Evolutionary conservation across 1,140 invertebrate species (phyloP).

Genomic region (Amyelois transitella): DNA sequence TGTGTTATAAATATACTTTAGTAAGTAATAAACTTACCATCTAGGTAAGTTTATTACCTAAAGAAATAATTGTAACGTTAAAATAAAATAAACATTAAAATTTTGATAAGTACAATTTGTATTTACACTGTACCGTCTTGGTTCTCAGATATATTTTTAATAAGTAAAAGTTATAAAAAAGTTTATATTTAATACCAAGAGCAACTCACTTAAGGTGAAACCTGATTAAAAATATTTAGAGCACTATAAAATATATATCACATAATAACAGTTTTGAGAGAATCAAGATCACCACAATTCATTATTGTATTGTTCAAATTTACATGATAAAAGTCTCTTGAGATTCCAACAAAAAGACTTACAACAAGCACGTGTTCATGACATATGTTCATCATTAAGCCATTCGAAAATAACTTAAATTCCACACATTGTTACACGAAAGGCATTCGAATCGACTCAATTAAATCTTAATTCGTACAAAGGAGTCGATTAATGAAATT

Average conservation of each 20-base stretch:
- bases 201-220: too few relatives aligned
- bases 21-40: background rate
- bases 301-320: background rate
- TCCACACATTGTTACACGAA: slow-evolving; percentile 50
- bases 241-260: background rate
- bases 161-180: too few relatives aligned
- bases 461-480: slow-evolving; percentile 73
- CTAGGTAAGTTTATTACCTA: too few relatives aligned
- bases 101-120: too few relatives aligned
- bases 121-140: too few relatives aligned
- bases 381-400: slow-evolving; percentile 59
- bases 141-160: too few relatives aligned
- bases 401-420: slow-evolving; percentile 54
- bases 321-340: background rate
- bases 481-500: slow-evolving; percentile 72
- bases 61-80: too few relatives aligned
- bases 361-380: slow-evolving; percentile 40
- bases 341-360: background rate
- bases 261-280: slow-evolving; percentile 12
- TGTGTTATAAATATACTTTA: slow-evolving; percentile 13
- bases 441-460: slow-evolving; percentile 59
- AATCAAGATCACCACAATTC: background rate
- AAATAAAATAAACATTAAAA: background rate
- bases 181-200: too few relatives aligned
- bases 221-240: slow-evolving; percentile 16